A percentile compares a stretch with the other conserved stretches of the same genome.
These are phyloP conservation scores for Cranoglanis bouderius DNA, from an alignment of 2,113 vertebrate genomes.

Conservation along the genomic window DNA sequence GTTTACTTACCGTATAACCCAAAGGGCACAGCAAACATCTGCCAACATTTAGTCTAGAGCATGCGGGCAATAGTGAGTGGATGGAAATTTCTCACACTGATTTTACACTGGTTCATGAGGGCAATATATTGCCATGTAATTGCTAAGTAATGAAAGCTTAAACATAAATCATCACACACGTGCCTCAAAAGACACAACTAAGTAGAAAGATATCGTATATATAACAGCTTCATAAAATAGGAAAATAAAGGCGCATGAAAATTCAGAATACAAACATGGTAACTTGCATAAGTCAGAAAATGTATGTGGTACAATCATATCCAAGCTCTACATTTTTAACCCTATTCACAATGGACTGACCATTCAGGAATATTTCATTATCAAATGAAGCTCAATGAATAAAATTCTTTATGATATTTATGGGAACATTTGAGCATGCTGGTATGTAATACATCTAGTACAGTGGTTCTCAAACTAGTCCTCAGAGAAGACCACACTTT, in stretches of 20 bases:
- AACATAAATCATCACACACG: neutral
- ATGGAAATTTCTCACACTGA: neutral
- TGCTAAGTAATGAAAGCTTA: neutral
- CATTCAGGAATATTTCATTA: neutral
- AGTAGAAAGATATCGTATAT: neutral
- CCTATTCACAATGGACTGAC: neutral
- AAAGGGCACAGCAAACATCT: neutral
- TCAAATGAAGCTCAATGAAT: neutral
- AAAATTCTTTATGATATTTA: neutral
- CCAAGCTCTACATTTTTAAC: neutral
- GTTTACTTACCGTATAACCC: neutral
- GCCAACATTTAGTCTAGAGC: neutral
- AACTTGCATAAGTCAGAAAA: neutral
- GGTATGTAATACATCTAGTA: neutral
- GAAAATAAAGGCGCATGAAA: too few relatives aligned
- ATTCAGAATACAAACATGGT: neutral
- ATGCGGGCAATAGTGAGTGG: neutral
- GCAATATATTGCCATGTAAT: neutral
- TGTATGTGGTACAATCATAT: neutral
- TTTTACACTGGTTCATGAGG: neutral
- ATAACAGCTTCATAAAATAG: too few relatives aligned
- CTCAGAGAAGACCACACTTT: neutral
- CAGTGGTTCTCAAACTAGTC: neutral
- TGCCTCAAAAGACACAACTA: neutral
- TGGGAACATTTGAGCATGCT: neutral